Conservation (phyloP, 2,888 invertebrate species). For the Drosophila borealis region DNA sequence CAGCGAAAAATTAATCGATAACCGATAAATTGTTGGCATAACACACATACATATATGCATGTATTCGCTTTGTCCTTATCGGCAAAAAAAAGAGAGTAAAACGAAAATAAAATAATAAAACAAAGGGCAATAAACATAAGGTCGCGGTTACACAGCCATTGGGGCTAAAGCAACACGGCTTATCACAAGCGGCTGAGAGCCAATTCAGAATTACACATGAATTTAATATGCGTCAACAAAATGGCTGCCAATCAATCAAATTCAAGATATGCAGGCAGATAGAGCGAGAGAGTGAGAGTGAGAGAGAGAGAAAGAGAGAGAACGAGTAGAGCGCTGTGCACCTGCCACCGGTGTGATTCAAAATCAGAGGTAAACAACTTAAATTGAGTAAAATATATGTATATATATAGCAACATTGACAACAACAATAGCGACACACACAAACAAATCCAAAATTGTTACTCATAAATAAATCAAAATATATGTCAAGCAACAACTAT, state of each 20-base stretch:
- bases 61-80: constrained; percentile 23
- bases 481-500: constrained; percentile 55
- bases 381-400: constrained; percentile 29
- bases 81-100: constrained; percentile 4
- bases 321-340: constrained; percentile 39
- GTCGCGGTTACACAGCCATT: constrained; percentile 21
- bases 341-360: constrained; percentile 57
- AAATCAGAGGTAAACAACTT: constrained; percentile 63
- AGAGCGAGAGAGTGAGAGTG: constrained; percentile 26
- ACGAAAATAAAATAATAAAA: constrained; percentile 4
- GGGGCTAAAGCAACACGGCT: constrained; percentile 39
- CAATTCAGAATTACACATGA: constrained; percentile 52
- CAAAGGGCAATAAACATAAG: constrained; percentile 29
- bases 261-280: constrained; percentile 13
- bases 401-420: constrained; percentile 24
- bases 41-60: constrained; percentile 13
- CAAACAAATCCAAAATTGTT: constrained; percentile 42
- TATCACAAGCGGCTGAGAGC: constrained; percentile 33
- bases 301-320: background rate
- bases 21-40: constrained; percentile 26
- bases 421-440: constrained; percentile 29
- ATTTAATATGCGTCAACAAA: constrained; percentile 56
- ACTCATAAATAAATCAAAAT: constrained; percentile 29
- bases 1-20: constrained; percentile 28
- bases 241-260: constrained; percentile 71